Percentiles rank a stretch among this genome's conserved stretches.
Evolutionary conservation across 2,888 invertebrate genomes (phyloP).

Genomic region (Clitarchus hookeri): DNA sequence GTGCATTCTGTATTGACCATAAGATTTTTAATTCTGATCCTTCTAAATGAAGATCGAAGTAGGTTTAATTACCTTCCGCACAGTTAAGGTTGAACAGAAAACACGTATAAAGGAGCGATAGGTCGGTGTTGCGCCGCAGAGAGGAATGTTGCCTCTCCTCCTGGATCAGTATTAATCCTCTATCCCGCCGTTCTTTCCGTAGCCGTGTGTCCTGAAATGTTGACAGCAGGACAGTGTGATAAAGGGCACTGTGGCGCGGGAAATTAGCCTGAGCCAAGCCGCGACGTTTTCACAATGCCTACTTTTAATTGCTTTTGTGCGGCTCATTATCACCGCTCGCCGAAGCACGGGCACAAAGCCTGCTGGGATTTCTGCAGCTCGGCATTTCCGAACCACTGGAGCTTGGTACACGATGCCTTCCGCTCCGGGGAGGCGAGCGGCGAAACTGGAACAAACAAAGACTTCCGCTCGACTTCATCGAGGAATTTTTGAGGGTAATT

Average conservation of each 20-base stretch:
- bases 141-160: not conserved
- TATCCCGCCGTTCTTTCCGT: not conserved
- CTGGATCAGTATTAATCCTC: conserved; percentile 14
- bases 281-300: conserved; percentile 14
- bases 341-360: not conserved
- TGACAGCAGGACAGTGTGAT: not conserved
- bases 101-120: not conserved
- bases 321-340: conserved; percentile 3
- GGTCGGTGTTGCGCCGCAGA: not conserved
- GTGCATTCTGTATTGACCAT: no score
- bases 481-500: not conserved
- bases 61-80: no score
- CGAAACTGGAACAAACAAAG: not conserved
- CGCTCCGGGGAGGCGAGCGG: not conserved
- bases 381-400: not conserved
- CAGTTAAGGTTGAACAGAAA: no score
- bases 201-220: not conserved
- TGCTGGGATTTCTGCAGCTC: not conserved
- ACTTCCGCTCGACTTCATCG: not conserved
- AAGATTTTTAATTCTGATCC: no score
- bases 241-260: not conserved
- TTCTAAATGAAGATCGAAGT: no score
- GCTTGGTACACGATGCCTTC: not conserved
- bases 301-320: conserved; percentile 14
- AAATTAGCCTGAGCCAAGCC: not conserved